Base-by-base conservation (phyloP, 2,113 vertebrate species). In the Asarcornis scutulata region DNA sequence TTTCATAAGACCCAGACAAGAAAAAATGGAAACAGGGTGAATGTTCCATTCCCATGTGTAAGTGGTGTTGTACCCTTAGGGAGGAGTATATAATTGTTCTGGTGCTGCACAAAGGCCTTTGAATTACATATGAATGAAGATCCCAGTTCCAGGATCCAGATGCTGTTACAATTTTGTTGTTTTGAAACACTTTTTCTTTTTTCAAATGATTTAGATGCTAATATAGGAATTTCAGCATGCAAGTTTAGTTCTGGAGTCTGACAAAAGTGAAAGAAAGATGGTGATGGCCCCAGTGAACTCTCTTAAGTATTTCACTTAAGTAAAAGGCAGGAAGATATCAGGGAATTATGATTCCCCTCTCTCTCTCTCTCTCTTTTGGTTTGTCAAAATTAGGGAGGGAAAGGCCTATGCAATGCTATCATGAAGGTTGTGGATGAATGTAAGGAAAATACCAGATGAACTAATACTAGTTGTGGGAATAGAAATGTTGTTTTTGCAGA, bases 331-430 rank as follows among this genome's bases (percentile, higher is more conserved):
- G 18, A 79, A 76, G 16, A 11, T 55, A 9, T 56, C 31, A 63
- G 38, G 11, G 18, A 17, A 5, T 32, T 91, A 36, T 0, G 0
- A 20, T 48, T 44, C 2, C 68, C 13, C 40, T 5, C 40, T 69
- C 20, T 13, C n/a, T 13, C n/a, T 15, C 13, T 23, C 25, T 27
- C 13, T 53, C 17, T 7, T 84, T 84, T 84, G 71, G 7, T 62
- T 89, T 40, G 34, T 42, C 0, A 0, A 50, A 55, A 2, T 42
- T 52, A 32, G 22, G 3, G 6, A 53, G 31, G 56, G 9, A 68
- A 93, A 58, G 22, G 58, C 38, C 42, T 75, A 14, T 56, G 52
- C 42, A n/a, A 11, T 59, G 22, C n/a, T 68, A 32, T 79, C 29
- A 8, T 5, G 17, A 52, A 83, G 9, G 29, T 77, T 0, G 0